Conservation (phyloP, 2,888 invertebrate genomes). For the Papilio protenor region DNA sequence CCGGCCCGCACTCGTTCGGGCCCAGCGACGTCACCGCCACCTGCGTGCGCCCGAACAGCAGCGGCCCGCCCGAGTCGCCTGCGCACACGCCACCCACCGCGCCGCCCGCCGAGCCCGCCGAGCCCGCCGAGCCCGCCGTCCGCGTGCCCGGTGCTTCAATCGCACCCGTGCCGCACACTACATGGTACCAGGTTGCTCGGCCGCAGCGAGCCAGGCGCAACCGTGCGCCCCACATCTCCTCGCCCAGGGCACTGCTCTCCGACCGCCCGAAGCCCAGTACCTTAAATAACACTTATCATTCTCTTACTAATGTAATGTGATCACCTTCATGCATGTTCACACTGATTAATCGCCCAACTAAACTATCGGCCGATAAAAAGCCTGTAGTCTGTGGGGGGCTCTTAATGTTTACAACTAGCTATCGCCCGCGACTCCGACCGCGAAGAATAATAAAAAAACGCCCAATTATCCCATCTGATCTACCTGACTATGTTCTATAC, state of each 20-base stretch:
- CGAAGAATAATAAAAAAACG: no score
- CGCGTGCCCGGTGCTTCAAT: conserved; percentile 36
- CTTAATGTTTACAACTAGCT: no score
- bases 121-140: conserved; percentile 43
- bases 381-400: no score
- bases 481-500: no score
- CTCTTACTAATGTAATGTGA: no score
- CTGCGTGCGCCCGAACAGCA: conserved; percentile 59
- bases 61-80: conserved; percentile 77
- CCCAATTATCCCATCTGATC: no score
- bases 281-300: conserved; percentile 48
- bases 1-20: conserved; percentile 63
- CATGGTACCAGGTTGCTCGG: conserved; percentile 63
- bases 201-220: conserved; percentile 63
- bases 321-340: no score
- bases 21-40: conserved; percentile 74
- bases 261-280: conserved; percentile 73
- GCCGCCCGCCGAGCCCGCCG: conserved; percentile 55
- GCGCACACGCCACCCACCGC: conserved; percentile 57
- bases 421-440: no score
- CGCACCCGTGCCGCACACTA: conserved; percentile 60
- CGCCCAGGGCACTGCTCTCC: conserved; percentile 59
- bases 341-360: no score
- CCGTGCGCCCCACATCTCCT: conserved; percentile 63
- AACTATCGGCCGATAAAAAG: no score